These are phyloP conservation scores for Dendrolimus punctatus DNA, from an alignment of 1,140 invertebrate genomes.

Conservation along the genomic window DNA sequence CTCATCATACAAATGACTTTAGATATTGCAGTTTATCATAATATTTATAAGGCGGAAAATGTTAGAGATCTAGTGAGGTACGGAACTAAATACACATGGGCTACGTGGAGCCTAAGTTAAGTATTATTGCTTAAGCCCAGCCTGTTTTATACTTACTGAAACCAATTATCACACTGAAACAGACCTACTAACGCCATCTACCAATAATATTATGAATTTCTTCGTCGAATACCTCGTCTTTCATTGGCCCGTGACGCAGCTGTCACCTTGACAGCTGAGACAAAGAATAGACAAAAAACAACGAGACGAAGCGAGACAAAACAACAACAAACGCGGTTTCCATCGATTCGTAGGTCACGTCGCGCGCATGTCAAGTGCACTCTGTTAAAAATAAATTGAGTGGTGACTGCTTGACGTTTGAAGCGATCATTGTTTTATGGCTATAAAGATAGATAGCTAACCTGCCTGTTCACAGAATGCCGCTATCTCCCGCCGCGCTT, in stretches of 20 bases:
- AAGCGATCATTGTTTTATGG: conserved; percentile 1
- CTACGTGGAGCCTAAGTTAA: too few species aligned
- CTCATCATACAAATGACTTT: too few species aligned
- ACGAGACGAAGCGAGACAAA: conserved; percentile 34
- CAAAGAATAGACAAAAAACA: conserved; percentile 4
- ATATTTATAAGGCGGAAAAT: too few species aligned
- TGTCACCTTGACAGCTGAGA: conserved; percentile 35
- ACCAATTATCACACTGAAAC: background rate
- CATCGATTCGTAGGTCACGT: conserved; percentile 55
- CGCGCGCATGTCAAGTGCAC: conserved; percentile 53
- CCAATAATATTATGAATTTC: conserved; percentile 26
- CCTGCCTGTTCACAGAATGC: too few species aligned
- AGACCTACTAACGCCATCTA: conserved; percentile 46
- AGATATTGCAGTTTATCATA: too few species aligned
- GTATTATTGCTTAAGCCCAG: background rate
- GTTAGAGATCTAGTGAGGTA: too few species aligned
- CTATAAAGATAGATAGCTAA: too few species aligned
- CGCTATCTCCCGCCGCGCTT: too few species aligned
- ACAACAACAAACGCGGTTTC: conserved; percentile 54
- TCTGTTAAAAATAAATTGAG: conserved; percentile 29
- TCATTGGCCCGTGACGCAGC: conserved; percentile 29
- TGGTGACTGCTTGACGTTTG: conserved; percentile 1
- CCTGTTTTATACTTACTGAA: background rate
- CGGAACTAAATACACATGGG: too few species aligned
- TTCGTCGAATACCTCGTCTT: conserved; percentile 13